Conservation (phyloP, 2,113 vertebrate genomes). For the Gambusia holbrooki region DNA sequence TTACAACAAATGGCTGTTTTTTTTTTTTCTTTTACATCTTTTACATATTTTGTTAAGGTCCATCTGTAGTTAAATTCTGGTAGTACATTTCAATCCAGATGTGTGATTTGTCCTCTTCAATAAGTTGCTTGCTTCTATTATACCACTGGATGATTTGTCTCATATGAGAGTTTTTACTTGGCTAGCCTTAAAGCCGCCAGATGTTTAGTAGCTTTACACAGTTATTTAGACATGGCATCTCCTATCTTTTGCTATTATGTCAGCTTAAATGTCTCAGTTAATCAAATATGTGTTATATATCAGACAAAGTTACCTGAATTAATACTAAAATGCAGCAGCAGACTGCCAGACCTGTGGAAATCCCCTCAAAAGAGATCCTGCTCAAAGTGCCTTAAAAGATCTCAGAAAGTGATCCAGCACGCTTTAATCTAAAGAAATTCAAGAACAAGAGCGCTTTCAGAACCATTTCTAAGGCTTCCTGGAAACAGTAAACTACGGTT, state of each 20-base stretch:
- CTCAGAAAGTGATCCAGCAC: not conserved
- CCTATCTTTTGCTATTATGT: not conserved
- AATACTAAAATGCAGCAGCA: too few species aligned
- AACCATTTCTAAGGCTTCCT: not conserved
- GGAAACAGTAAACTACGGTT: not conserved
- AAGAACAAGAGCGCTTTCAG: not conserved
- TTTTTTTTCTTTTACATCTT: not conserved
- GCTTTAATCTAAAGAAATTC: not conserved
- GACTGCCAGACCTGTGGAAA: not conserved
- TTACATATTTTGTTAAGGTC: not conserved
- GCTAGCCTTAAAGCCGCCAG: not conserved
- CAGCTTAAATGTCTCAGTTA: not conserved
- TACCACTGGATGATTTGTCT: not conserved
- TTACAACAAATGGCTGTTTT: not conserved
- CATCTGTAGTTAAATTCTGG: not conserved
- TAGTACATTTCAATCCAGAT: not conserved
- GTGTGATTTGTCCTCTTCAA: not conserved
- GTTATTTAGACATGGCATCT: not conserved
- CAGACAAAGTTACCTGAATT: not conserved
- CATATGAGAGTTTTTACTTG: not conserved
- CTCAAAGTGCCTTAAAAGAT: not conserved
- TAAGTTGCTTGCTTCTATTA: not conserved
- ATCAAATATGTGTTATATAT: not conserved
- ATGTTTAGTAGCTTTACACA: not conserved
- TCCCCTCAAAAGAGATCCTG: not conserved